Conservation (phyloP, 2,113 vertebrate genomes). For the Sciurus niger region DNA sequence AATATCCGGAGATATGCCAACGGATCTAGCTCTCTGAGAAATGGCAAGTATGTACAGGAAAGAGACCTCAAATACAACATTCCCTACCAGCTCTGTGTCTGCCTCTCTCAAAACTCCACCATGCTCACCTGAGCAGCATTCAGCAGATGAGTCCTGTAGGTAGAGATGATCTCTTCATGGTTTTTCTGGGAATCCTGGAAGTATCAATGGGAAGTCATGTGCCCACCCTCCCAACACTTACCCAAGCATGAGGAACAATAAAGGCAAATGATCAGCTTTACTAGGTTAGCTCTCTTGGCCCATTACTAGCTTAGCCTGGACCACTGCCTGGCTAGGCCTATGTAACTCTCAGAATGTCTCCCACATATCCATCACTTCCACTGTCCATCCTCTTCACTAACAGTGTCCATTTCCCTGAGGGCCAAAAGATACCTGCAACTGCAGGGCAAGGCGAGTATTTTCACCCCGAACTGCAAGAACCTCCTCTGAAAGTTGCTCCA, state of each 20-base stretch:
- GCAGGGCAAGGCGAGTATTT: conserved; percentile 75
- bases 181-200: conserved; percentile 87
- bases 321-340: not conserved
- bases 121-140: conserved; percentile 87
- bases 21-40: not conserved
- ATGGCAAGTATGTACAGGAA: not conserved
- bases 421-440: conserved; percentile 82
- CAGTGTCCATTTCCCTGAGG: not conserved
- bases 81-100: not conserved
- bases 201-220: not conserved
- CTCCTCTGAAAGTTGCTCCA: conserved; percentile 87
- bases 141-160: conserved; percentile 88
- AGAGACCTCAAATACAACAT: not conserved
- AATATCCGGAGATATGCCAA: not conserved
- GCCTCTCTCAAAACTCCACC: not conserved
- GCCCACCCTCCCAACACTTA: not conserved
- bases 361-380: not conserved
- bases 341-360: not conserved
- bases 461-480: conserved; percentile 83
- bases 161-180: conserved; percentile 84
- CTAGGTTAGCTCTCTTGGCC: too few relatives aligned
- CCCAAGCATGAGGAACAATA: not conserved
- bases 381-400: not conserved
- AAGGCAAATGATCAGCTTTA: not conserved
- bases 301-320: not conserved